These are phyloP conservation scores for Mormyrus hasselquistii DNA, from an alignment of 2,797 vertebrate species.

Conservation along the genomic window DNA sequence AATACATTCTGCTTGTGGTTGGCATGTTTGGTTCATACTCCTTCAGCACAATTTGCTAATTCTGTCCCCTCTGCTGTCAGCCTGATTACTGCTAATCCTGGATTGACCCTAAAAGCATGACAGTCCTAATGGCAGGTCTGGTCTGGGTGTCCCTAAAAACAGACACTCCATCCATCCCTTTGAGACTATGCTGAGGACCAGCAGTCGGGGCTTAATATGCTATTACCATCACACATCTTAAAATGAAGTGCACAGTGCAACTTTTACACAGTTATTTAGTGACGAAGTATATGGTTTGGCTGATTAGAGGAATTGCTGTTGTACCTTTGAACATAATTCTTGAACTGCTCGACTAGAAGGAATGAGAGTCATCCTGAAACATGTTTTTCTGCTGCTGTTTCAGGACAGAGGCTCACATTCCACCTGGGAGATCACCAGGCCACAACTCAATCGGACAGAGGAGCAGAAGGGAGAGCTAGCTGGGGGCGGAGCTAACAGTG, in stretches of 20 bases:
- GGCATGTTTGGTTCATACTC: background rate
- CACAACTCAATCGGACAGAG: slow-evolving; percentile 22
- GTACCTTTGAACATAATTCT: background rate
- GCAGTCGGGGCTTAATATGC: background rate
- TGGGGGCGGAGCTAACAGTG: background rate
- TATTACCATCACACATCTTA: background rate
- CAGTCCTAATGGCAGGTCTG: background rate
- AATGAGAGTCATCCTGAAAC: background rate
- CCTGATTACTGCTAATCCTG: background rate
- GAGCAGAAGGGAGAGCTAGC: slow-evolving; percentile 19
- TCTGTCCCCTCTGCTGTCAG: background rate
- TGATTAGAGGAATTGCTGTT: background rate
- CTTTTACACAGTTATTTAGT: background rate
- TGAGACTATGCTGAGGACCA: background rate
- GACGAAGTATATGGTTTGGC: background rate
- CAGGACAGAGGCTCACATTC: slow-evolving; percentile 77
- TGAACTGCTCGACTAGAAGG: background rate
- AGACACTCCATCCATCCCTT: background rate
- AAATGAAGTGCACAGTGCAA: background rate
- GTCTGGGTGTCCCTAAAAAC: background rate
- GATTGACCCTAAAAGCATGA: background rate
- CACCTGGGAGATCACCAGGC: slow-evolving; percentile 73
- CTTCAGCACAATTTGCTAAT: background rate
- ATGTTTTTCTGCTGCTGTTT: slow-evolving; percentile 25
- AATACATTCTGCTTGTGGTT: background rate